A percentile compares a stretch with the other conserved stretches of the same genome.
These are phyloP conservation scores for Spinus pinus DNA, from an alignment of 2,797 vertebrate genomes.

Conservation along the genomic window DNA sequence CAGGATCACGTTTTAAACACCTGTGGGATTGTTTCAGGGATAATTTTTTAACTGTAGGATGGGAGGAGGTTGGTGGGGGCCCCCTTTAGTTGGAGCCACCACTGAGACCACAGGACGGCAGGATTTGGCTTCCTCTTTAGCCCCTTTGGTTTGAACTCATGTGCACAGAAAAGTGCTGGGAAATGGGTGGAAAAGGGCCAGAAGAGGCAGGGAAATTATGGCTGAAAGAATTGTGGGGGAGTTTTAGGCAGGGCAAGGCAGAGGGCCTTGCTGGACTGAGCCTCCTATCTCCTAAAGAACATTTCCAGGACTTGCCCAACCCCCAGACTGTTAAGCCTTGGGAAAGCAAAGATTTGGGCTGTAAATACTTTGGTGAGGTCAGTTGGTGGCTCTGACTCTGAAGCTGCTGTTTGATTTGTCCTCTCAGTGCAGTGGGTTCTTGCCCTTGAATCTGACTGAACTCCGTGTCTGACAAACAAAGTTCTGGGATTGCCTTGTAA, in stretches of 20 bases:
- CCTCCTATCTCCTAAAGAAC: not conserved
- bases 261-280: not conserved
- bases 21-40: not conserved
- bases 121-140: not conserved
- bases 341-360: not conserved
- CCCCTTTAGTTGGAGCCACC: not conserved
- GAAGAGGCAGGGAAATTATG: not conserved
- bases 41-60: not conserved
- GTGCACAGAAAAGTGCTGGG: not conserved
- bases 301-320: not conserved
- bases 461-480: not conserved
- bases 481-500: not conserved
- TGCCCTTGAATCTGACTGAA: not conserved
- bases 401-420: not conserved
- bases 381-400: not conserved
- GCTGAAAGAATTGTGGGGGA: not conserved
- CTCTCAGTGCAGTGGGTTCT: not conserved
- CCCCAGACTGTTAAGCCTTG: not conserved
- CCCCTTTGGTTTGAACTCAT: rapidly evolving
- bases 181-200: not conserved
- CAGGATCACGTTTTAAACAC: not conserved
- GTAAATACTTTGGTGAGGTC: not conserved
- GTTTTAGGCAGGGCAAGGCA: not conserved
- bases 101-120: not conserved
- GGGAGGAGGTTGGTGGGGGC: not conserved